These are phyloP conservation scores for Rhimphoctona megacephalus DNA, from an alignment of 2,888 invertebrate genomes.

Conservation along the genomic window DNA sequence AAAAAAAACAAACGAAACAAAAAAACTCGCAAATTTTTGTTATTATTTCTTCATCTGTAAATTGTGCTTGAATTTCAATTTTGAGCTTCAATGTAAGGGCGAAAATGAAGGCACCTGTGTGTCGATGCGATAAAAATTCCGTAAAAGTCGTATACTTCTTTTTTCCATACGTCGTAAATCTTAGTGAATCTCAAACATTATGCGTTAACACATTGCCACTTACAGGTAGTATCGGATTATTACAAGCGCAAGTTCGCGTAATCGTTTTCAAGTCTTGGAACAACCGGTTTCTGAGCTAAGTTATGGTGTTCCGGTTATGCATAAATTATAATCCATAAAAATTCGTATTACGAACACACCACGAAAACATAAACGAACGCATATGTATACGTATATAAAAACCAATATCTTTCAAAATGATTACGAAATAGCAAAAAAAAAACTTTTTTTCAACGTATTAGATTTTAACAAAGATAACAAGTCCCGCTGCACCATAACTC, in stretches of 20 bases:
- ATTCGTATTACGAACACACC: constrained; percentile 10
- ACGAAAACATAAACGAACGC: neutral
- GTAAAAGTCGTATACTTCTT: neutral
- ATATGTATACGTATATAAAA: neutral
- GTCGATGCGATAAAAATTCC: neutral
- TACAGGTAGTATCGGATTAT: constrained; percentile 29
- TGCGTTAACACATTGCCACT: neutral
- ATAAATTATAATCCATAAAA: constrained; percentile 22
- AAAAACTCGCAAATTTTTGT: neutral
- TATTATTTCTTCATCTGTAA: neutral
- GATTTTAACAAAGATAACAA: constrained; percentile 25
- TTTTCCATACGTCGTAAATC: neutral
- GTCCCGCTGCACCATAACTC: constrained; percentile 34
- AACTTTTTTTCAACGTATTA: neutral
- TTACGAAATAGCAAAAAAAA: constrained; percentile 29
- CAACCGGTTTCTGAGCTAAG: constrained; percentile 44
- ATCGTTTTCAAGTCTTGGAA: constrained; percentile 21
- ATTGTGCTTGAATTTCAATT: neutral
- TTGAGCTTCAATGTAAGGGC: neutral
- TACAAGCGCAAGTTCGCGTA: constrained; percentile 34
- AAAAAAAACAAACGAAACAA: no score
- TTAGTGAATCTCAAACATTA: neutral
- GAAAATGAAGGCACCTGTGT: neutral
- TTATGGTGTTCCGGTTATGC: constrained; percentile 39
- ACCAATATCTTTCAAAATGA: neutral